Base-by-base conservation (phyloP, 2,113 vertebrate species). In the Craseonycteris thonglongyai region DNA sequence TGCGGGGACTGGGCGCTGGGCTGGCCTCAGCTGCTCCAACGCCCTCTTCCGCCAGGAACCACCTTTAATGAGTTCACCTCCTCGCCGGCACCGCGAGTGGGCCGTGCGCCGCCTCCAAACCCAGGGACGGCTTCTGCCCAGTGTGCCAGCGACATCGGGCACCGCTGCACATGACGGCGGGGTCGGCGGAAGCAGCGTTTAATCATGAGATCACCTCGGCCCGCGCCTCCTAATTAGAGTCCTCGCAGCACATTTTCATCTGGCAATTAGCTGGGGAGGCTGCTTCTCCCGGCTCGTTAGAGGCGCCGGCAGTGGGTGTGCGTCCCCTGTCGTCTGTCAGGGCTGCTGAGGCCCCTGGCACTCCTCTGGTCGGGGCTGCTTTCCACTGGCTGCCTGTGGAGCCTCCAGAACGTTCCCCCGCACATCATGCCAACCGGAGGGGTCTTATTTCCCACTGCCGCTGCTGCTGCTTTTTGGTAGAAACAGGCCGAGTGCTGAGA, bases 11-110 rank as follows among this genome's bases (percentile, higher is more conserved):
- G 98, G 99, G 98, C 98, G 98, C 98, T 97, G 95, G 98, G 98
- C 98, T 96, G 96, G 98, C 98, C 98, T 96, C 98, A 98, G 99
- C 98, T 98, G 98, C 98, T 98, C 98, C 97, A 98, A 98, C 97
- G 97, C 97, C 98, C 98, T 98, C 97, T 98, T 99, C 98, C 99
- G 99, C 98, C 97, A 98, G 98, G 98, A 99, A 98, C 98, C 98
- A 98, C 98, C 97, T 98, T 98, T 99, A 99, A 99, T 99, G 99
- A 99, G 99, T 99, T 99, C 99, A 99, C 99, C 99, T 99, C 99
- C 98, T 99, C 99, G 99, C 98, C 98, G 99, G n/a, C n/a, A n/a
- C n/a, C n/a, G n/a, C n/a, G n/a, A n/a, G n/a, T n/a, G n/a, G n/a
- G n/a, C n/a, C n/a, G n/a, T n/a, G n/a, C n/a, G n/a, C n/a, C n/a